phyloP scores from a whole-genome alignment of 2,888 invertebrate species.

The Harpagoxenus sublaevis region DNA sequence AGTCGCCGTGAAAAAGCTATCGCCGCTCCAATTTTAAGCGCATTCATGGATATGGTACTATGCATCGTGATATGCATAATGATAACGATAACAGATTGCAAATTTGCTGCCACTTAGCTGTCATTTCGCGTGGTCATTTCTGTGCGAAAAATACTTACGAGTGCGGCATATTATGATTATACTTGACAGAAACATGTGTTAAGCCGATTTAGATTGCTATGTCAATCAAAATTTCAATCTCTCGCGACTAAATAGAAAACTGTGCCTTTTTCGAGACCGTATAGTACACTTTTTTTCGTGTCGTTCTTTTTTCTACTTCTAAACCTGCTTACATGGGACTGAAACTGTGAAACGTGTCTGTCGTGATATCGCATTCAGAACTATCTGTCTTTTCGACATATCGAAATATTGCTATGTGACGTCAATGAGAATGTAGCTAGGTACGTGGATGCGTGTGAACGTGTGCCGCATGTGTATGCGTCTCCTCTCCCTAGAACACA shows the following conservation, averaged over 20 bases:
- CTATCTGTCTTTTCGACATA: neutral
- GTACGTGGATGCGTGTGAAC: constrained; percentile 13
- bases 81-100: constrained; percentile 34
- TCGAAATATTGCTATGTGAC: neutral
- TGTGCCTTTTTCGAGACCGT: neutral
- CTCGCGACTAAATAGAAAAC: constrained; percentile 4
- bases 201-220: constrained; percentile 38
- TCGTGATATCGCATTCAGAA: constrained; percentile 20
- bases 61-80: constrained; percentile 45
- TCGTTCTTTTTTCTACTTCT: neutral
- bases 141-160: neutral
- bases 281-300: neutral
- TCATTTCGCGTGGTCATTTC: constrained; percentile 10
- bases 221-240: constrained; percentile 39
- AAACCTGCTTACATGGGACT: constrained; percentile 9
- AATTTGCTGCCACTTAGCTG: constrained; percentile 3
- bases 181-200: constrained; percentile 33
- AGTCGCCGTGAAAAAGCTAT: constrained; percentile 34
- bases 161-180: constrained; percentile 22
- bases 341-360: neutral
- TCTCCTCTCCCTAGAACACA: constrained; percentile 59
- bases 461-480: constrained; percentile 42
- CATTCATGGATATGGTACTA: constrained; percentile 7
- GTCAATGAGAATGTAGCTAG: constrained; percentile 1
- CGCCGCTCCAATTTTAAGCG: constrained; percentile 38